phyloP scores from a whole-genome alignment of 2,797 vertebrate species.

The Thamnophis elegans region DNA sequence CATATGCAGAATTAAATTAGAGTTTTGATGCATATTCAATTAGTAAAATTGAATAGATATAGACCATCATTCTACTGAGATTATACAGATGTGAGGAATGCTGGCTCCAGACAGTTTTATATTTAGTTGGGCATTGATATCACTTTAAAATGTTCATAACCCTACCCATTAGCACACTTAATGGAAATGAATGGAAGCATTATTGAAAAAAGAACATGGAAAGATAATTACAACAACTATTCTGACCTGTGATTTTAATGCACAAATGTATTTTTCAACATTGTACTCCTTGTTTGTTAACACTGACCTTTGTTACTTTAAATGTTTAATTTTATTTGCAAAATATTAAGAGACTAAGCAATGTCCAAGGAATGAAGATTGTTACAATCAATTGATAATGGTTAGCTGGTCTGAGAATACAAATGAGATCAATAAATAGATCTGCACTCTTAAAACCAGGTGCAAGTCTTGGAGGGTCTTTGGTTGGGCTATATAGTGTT shows the following conservation, averaged over 20 bases:
- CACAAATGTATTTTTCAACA: background rate
- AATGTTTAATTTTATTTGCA: background rate
- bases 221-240: background rate
- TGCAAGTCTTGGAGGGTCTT: background rate
- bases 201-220: background rate
- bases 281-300: background rate
- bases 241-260: background rate
- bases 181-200: background rate
- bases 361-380: background rate
- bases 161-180: conserved; percentile 8
- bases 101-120: conserved; percentile 34
- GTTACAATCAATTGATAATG: background rate
- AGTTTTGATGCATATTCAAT: background rate
- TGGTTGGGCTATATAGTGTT: background rate
- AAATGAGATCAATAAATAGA: background rate
- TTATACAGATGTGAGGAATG: conserved; percentile 17
- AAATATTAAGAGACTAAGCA: background rate
- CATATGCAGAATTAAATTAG: conserved; percentile 4
- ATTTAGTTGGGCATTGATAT: conserved; percentile 37
- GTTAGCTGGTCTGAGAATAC: background rate
- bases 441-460: background rate
- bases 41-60: background rate
- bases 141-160: background rate
- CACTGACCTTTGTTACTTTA: background rate
- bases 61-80: background rate